Percentiles rank a stretch among this genome's conserved stretches.
These are phyloP conservation scores for Phytoseiulus persimilis DNA, from an alignment of 2,888 invertebrate species.

Conservation along the genomic window DNA sequence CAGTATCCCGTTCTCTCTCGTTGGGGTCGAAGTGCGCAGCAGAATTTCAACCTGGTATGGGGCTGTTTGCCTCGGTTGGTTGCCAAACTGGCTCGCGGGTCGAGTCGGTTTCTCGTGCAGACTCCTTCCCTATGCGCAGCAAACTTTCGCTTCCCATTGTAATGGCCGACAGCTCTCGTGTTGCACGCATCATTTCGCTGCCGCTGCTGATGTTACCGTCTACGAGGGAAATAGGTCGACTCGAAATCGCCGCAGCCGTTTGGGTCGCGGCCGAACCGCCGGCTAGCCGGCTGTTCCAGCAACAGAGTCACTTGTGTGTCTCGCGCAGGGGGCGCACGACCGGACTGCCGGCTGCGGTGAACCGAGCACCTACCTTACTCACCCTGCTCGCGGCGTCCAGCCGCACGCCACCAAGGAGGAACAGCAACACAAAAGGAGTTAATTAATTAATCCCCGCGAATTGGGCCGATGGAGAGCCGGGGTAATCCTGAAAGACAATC, in stretches of 20 bases:
- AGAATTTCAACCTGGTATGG: neutral
- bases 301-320: neutral
- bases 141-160: neutral
- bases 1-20: no score
- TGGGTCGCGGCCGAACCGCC: neutral
- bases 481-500: neutral
- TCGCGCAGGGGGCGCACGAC: neutral
- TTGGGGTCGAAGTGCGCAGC: neutral
- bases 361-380: neutral
- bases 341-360: neutral
- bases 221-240: neutral
- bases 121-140: neutral
- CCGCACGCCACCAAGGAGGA: neutral
- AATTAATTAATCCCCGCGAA: neutral
- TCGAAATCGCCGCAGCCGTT: neutral
- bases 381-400: neutral
- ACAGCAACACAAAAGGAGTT: neutral
- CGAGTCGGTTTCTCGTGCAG: neutral
- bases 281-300: neutral
- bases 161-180: neutral
- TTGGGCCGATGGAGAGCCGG: neutral
- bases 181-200: neutral
- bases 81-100: neutral
- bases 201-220: neutral
- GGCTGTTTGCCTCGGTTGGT: neutral